A percentile compares a stretch with the other conserved stretches of the same genome.
These are phyloP conservation scores for Pachycephala philippinensis DNA, from an alignment of 2,113 vertebrate species.

Conservation along the genomic window DNA sequence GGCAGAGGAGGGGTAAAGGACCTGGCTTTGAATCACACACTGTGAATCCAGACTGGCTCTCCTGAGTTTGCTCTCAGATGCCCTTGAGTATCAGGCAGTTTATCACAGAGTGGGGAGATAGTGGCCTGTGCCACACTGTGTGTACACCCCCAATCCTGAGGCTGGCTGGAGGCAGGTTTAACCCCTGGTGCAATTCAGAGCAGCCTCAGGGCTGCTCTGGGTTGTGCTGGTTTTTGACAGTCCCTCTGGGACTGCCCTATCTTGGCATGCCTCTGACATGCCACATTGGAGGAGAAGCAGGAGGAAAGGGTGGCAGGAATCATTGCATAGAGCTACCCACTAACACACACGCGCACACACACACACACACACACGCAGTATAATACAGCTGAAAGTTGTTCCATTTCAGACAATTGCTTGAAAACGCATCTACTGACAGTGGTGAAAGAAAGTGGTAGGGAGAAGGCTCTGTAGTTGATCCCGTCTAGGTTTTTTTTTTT, in stretches of 20 bases:
- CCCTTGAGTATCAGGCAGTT: not conserved
- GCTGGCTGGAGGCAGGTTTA: conserved; percentile 53
- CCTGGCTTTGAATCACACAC: not conserved
- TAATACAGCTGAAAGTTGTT: not conserved
- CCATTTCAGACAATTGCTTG: not conserved
- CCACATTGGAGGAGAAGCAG: not conserved
- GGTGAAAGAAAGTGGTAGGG: not conserved
- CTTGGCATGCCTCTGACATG: conserved; percentile 20
- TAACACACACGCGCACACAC: not conserved
- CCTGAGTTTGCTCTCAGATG: not conserved
- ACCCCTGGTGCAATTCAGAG: conserved; percentile 46
- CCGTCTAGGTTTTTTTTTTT: accelerated
- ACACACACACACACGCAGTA: not conserved
- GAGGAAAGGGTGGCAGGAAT: not conserved
- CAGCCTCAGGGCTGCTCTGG: conserved; percentile 51
- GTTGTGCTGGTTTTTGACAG: conserved; percentile 45
- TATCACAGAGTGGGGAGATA: not conserved
- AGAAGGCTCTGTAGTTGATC: not conserved
- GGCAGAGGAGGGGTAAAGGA: not conserved
- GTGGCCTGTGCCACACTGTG: not conserved
- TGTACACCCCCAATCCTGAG: conserved; percentile 20
- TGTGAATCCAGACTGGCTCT: not conserved
- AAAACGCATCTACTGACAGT: not conserved
- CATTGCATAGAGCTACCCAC: not conserved
- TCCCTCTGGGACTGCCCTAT: conserved; percentile 30